Evolutionary conservation across 1,140 invertebrate species (phyloP), one percentile per base, ranked within the genome.

Genomic region (Apis cerana): DNA sequence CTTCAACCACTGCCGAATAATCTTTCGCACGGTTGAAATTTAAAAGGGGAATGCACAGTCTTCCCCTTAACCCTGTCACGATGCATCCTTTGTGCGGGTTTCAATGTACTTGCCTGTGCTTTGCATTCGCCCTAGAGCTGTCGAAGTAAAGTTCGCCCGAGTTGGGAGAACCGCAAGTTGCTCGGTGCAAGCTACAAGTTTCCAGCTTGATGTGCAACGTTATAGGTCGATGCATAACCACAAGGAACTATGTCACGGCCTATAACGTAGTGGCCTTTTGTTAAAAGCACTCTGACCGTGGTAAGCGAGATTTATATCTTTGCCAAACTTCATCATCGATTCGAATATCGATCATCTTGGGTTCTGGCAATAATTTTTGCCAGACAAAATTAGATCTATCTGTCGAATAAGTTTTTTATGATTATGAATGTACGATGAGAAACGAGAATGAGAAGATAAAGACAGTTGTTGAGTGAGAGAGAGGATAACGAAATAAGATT

Each of bases 111-210:
- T 21, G 85, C 82, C 61, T 48, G 67, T 79, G 43, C 76, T 54
- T 83, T 75, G 15, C 81, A 52, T 62, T 76, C 27, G 81, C 70
- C 70, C 67, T 54, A 65, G 62, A 58, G 61, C 87, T 84, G 59
- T 70, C 80, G 74, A 84, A 83, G 85, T 68, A 86, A 88, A 88
- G 87, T 85, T 89, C 72, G 77, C 69, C 70, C 52, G 85, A 88
- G 85, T 87, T 89, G 50, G 64, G 82, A 79, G 12, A 87, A 87
- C 85, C 88, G 72, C 88, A 87, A 87, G 85, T 84, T 87, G 88
- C 85, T 80, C 77, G 79, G 65, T 86, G 84, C 84, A 77, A 84
- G 65, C 52, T 88, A 80, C 78, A 54, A 81, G 79, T 83, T 84
- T 83, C 48, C 50, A 81, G 84, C 74, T 78, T 82, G 87, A 82